Evolutionary conservation across 2,888 invertebrate species (phyloP), one percentile per base, ranked within the genome.

Genomic region (Sialis fuliginosa): DNA sequence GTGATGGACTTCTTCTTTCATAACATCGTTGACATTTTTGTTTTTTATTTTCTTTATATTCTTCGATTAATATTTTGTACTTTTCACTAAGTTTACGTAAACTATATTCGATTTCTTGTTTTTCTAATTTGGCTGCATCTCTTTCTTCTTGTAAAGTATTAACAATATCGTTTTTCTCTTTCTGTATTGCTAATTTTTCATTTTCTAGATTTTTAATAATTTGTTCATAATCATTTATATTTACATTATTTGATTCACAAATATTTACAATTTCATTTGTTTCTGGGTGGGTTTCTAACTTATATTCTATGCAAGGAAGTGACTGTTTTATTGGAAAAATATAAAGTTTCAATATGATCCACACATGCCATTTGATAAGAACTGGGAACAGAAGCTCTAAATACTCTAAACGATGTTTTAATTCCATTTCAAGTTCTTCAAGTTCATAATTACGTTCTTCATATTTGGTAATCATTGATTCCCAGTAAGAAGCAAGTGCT

Each of bases 331-430:
- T 42, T 56, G 67, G 67, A 64, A 63, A 59, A 48, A 59, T 61
- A 35, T 57, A 59, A 5, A 52, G 52, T 62, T 3, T 67, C 66
- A 3, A 69, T 49, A 4, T 62, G 66, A 53, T 63, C 54, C 71
- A 66, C 30, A 75, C 67, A 52, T 77, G 76, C 70, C 74, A 79
- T 30, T 74, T 68, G 55, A 78, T 69, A 46, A 79, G 61, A 0
- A 77, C 75, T 0, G 79, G 79, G 51, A 79, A 70, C 6, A 75
- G 74, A 52, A 68, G 70, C 58, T 78, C 74, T 47, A 80, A 62
- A 53, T 73, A 66, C 46, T 72, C 66, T 45, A 79, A 55, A 49
- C 76, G 69, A 43, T 68, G 65, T 45, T 66, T 60, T 42, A 78
- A 59, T 53, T 77, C 74, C 48, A 63, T 65, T 48, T 68, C 66